These are phyloP conservation scores for Chalcis sispes DNA, from an alignment of 2,888 invertebrate species.

Conservation along the genomic window DNA sequence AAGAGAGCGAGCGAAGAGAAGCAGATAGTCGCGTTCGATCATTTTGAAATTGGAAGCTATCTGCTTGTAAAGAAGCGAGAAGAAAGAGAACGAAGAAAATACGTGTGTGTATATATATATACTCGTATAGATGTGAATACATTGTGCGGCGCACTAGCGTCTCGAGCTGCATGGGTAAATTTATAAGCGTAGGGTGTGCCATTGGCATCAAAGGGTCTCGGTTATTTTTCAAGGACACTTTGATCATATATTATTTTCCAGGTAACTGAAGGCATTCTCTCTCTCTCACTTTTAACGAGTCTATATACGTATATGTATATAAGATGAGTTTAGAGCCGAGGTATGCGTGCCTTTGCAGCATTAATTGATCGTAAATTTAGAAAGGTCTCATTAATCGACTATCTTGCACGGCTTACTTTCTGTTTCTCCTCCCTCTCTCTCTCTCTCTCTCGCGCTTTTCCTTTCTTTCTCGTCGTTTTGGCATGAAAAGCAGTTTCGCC, in stretches of 20 bases:
- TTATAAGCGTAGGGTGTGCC: slow-evolving; percentile 11
- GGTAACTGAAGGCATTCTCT: too few relatives aligned
- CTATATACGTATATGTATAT: neutral
- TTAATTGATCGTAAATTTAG: slow-evolving; percentile 71
- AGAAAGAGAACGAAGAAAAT: neutral
- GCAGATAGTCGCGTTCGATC: too few relatives aligned
- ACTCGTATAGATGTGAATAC: too few relatives aligned
- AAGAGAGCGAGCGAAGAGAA: too few relatives aligned
- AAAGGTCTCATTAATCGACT: slow-evolving; percentile 67
- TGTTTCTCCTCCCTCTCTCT: neutral
- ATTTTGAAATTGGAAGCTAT: slow-evolving; percentile 31
- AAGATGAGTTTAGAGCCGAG: too few relatives aligned
- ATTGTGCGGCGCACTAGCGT: too few relatives aligned
- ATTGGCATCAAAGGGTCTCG: slow-evolving; percentile 30
- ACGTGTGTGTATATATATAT: neutral
- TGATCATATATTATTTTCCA: slow-evolving; percentile 62
- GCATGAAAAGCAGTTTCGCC: too few relatives aligned
- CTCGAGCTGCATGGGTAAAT: slow-evolving; percentile 26
- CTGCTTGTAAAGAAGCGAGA: neutral
- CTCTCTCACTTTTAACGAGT: neutral
- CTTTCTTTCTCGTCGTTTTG: too few relatives aligned
- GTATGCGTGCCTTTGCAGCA: slow-evolving; percentile 50
- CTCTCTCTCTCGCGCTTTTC: neutral
- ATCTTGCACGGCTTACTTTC: slow-evolving; percentile 61
- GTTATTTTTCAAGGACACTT: slow-evolving; percentile 56